Percentiles rank a stretch among this genome's conserved stretches.
Conservation (phyloP, 1,140 invertebrate genomes). For the Aphelenchoides avenae region DNA sequence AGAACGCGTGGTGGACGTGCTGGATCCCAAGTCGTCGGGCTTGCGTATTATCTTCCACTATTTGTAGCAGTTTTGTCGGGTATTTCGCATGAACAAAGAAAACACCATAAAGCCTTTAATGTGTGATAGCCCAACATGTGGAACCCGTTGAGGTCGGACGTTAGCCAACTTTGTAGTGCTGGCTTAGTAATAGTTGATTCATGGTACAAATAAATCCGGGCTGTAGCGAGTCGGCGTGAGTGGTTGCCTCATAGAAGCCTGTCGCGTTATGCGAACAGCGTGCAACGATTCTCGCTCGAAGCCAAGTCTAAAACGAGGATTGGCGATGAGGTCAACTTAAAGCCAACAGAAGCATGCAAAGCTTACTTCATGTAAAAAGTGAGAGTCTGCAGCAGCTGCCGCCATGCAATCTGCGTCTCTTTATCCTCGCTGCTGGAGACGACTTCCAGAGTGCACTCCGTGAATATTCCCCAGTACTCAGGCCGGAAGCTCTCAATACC, state of each 20-base stretch:
- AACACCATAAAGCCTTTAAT: no score
- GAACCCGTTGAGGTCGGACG: no score
- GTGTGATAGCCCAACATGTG: no score
- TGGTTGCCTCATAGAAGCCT: conserved; percentile 22
- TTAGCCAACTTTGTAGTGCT: no score
- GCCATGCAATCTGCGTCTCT: conserved; percentile 43
- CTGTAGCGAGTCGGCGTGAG: no score
- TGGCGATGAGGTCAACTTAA: neutral
- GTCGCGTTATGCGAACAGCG: conserved; percentile 22
- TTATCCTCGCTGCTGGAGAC: conserved; percentile 28
- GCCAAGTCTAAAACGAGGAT: conserved; percentile 27
- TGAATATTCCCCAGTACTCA: conserved; percentile 47
- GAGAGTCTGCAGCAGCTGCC: conserved; percentile 37
- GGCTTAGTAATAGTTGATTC: no score
- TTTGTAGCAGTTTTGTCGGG: no score
- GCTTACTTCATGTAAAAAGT: conserved; percentile 42
- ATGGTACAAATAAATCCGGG: no score
- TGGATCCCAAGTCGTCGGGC: no score
- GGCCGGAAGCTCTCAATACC: conserved; percentile 32
- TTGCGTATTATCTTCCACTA: no score
- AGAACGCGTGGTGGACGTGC: no score
- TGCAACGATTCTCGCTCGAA: conserved; percentile 34
- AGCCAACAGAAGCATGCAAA: neutral
- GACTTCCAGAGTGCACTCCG: conserved; percentile 41
- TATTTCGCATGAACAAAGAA: no score